A percentile compares a stretch with the other conserved stretches of the same genome.
Evolutionary conservation across 2,113 vertebrate species (phyloP).

Genomic region (Rutilus rutilus): DNA sequence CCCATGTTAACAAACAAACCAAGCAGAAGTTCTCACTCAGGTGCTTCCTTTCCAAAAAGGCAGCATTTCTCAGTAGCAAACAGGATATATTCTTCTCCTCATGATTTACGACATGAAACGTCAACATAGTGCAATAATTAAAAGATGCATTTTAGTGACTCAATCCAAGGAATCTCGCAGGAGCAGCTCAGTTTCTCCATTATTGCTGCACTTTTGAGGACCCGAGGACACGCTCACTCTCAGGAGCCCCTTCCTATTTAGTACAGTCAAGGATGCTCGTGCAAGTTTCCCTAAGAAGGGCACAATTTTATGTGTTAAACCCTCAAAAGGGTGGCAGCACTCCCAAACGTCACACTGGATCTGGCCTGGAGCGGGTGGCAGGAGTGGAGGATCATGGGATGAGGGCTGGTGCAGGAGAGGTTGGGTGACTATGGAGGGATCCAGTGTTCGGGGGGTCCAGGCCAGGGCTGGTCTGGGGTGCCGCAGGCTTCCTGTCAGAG

Average conservation of each 20-base stretch:
- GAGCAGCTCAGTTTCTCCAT: slow-evolving; percentile 69
- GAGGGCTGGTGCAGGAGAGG: slow-evolving; percentile 41
- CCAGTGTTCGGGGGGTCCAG: slow-evolving; percentile 52
- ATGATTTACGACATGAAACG: slow-evolving; percentile 56
- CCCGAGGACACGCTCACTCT: slow-evolving; percentile 74
- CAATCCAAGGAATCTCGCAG: slow-evolving; percentile 62
- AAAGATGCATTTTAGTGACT: slow-evolving; percentile 40
- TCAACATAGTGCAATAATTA: slow-evolving; percentile 71
- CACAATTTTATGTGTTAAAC: slow-evolving; percentile 74
- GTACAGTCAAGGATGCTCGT: slow-evolving; percentile 80
- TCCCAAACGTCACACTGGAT: slow-evolving; percentile 74
- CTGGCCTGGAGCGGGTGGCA: slow-evolving; percentile 17
- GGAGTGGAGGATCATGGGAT: slow-evolving; percentile 39
- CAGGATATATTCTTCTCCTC: slow-evolving; percentile 40
- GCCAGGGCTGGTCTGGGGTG: slow-evolving; percentile 66
- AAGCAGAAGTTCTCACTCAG: slow-evolving; percentile 57
- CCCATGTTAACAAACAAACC: slow-evolving; percentile 71
- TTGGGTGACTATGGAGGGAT: slow-evolving; percentile 53
- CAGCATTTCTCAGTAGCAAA: slow-evolving; percentile 64
- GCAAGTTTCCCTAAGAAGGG: slow-evolving; percentile 87
- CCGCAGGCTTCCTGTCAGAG: slow-evolving; percentile 92
- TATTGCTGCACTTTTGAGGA: slow-evolving; percentile 83
- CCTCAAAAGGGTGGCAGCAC: slow-evolving; percentile 80
- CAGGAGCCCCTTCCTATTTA: slow-evolving; percentile 81
- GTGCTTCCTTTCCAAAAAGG: slow-evolving; percentile 52